These are phyloP conservation scores for Solenopsis fugax DNA, from an alignment of 1,140 invertebrate species.

Conservation along the genomic window DNA sequence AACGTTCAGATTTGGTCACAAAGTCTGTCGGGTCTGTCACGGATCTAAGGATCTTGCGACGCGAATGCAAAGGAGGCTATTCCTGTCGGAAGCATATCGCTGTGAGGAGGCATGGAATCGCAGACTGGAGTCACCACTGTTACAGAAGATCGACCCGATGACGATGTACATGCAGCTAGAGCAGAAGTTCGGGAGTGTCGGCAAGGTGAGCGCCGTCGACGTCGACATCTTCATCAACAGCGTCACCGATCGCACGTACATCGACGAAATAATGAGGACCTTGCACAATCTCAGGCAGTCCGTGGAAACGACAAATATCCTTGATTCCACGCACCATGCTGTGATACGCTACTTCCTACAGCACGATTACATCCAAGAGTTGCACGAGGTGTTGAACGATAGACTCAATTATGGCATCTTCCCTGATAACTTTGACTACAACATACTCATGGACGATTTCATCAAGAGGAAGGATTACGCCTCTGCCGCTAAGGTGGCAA, in stretches of 20 bases:
- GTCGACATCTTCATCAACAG: slow-evolving; percentile 92
- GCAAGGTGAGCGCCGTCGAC: slow-evolving; percentile 90
- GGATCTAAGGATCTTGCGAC: slow-evolving; percentile 27
- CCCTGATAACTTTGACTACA: slow-evolving; percentile 92
- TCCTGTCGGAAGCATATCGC: slow-evolving; percentile 90
- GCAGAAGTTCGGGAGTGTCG: slow-evolving; percentile 86
- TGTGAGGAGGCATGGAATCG: slow-evolving; percentile 90
- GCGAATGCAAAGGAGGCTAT: slow-evolving; percentile 78
- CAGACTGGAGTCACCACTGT: slow-evolving; percentile 87
- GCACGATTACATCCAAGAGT: slow-evolving; percentile 87
- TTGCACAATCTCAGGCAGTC: slow-evolving; percentile 91
- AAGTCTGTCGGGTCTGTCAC: slow-evolving; percentile 44
- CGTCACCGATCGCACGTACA: slow-evolving; percentile 84
- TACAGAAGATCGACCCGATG: slow-evolving; percentile 89
- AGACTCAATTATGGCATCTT: slow-evolving; percentile 96
- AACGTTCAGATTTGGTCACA: slow-evolving; percentile 66
- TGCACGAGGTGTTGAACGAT: slow-evolving; percentile 92
- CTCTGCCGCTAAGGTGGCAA: slow-evolving; percentile 92
- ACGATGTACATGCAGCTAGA: slow-evolving; percentile 90
- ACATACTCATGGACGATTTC: slow-evolving; percentile 94
- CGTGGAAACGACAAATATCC: slow-evolving; percentile 89
- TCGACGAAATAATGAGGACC: slow-evolving; percentile 90
- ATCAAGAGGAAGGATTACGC: slow-evolving; percentile 90
- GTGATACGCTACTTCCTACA: slow-evolving; percentile 90
- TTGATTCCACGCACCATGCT: slow-evolving; percentile 94